A percentile compares a stretch with the other conserved stretches of the same genome.
These are phyloP conservation scores for Platyrinchus mystaceus DNA, from an alignment of 2,797 vertebrate species.

Conservation along the genomic window DNA sequence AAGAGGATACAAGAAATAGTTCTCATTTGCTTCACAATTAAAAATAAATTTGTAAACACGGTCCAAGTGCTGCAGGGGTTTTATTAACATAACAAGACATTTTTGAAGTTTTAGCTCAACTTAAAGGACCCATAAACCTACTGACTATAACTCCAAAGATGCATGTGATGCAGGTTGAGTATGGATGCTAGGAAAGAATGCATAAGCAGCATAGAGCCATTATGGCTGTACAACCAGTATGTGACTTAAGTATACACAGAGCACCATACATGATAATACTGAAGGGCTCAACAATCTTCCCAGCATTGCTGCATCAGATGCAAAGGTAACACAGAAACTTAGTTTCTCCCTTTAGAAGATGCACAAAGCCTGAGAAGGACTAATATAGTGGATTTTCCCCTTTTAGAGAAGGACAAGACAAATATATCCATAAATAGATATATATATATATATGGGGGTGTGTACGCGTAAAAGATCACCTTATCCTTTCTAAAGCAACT, in stretches of 20 bases:
- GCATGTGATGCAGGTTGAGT: background rate
- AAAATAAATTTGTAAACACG: background rate
- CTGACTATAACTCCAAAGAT: background rate
- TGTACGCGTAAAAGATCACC: background rate
- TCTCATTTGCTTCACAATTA: background rate
- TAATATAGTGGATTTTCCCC: background rate
- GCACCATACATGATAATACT: accelerated
- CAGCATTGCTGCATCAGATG: background rate
- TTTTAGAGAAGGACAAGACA: background rate
- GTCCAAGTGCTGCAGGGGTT: background rate
- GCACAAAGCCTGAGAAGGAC: background rate
- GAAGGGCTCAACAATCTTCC: background rate
- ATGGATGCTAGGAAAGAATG: background rate
- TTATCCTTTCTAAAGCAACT: background rate
- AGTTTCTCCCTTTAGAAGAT: background rate
- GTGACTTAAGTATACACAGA: background rate
- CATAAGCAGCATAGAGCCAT: background rate
- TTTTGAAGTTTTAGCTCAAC: background rate
- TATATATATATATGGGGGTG: background rate
- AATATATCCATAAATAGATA: background rate
- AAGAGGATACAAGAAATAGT: background rate
- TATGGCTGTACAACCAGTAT: accelerated
- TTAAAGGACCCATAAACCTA: background rate
- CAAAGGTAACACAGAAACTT: background rate
- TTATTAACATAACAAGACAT: background rate